phyloP scores from a whole-genome alignment of 2,888 invertebrate genomes.

The Nebria salina region DNA sequence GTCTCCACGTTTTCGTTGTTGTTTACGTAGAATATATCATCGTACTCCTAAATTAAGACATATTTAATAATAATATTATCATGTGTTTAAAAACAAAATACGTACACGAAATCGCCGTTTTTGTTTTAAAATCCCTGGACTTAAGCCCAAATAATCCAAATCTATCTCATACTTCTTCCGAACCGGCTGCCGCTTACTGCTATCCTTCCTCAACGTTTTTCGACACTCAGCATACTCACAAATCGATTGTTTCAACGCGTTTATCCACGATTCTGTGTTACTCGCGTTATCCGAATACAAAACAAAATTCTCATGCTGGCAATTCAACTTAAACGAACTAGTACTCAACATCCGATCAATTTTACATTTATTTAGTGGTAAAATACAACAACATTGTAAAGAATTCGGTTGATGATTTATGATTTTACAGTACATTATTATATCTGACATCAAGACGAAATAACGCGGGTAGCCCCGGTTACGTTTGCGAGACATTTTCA shows the following conservation, averaged over 20 bases:
- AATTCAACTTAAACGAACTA: conserved; percentile 70
- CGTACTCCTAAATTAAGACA: conserved; percentile 56
- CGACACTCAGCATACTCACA: conserved; percentile 68
- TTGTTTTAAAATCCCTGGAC: conserved; percentile 64
- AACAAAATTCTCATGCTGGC: conserved; percentile 68
- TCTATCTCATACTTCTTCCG: conserved; percentile 67
- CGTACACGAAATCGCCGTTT: conserved; percentile 56
- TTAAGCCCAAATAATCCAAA: conserved; percentile 66
- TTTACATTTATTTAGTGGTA: conserved; percentile 76
- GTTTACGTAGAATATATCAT: conserved; percentile 59
- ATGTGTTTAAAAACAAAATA: background rate
- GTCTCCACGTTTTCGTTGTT: conserved; percentile 58
- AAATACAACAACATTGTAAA: conserved; percentile 72
- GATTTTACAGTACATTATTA: conserved; percentile 78
- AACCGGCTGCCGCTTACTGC: conserved; percentile 70
- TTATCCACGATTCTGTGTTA: conserved; percentile 69
- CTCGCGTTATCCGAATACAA: conserved; percentile 67
- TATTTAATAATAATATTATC: background rate
- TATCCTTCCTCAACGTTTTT: conserved; percentile 71
- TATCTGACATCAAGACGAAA: conserved; percentile 77
- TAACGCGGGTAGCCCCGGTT: conserved; percentile 62
- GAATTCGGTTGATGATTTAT: conserved; percentile 67
- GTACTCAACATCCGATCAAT: conserved; percentile 68
- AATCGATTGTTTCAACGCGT: conserved; percentile 67
- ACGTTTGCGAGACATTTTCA: conserved; percentile 67